Evolutionary conservation across 2,797 vertebrate species (phyloP).

Genomic region (Myotis myotis): DNA sequence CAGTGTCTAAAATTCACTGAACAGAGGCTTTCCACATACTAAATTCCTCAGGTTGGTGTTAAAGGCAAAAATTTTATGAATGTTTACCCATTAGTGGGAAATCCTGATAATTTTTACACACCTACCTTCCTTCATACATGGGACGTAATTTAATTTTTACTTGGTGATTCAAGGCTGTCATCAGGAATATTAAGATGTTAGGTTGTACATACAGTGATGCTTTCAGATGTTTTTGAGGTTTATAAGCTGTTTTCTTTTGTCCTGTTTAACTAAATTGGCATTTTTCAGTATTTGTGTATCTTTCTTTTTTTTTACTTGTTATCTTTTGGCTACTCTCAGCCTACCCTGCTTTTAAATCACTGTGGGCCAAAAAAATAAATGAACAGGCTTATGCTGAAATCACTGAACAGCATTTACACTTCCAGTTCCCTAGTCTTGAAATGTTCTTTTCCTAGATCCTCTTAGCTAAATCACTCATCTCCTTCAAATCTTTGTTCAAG

Average conservation of each 20-base stretch:
- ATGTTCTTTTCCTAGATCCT: background rate
- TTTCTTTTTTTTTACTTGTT: background rate
- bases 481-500: background rate
- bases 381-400: background rate
- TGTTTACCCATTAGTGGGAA: background rate
- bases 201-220: background rate
- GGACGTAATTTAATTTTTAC: background rate
- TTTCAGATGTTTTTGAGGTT: background rate
- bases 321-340: slow-evolving; percentile 12
- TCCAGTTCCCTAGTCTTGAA: background rate
- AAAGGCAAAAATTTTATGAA: background rate
- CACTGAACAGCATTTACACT: background rate
- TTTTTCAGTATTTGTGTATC: background rate
- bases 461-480: background rate
- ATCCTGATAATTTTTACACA: background rate
- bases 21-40: background rate
- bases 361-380: background rate
- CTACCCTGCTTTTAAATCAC: slow-evolving; percentile 3
- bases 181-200: background rate
- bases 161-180: background rate
- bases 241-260: slow-evolving; percentile 8
- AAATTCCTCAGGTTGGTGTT: background rate
- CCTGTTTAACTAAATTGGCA: background rate
- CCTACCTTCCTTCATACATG: background rate
- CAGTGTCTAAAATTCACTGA: background rate